Conservation (phyloP, 2,797 vertebrate species). For the Chaetodon trifasciatus region DNA sequence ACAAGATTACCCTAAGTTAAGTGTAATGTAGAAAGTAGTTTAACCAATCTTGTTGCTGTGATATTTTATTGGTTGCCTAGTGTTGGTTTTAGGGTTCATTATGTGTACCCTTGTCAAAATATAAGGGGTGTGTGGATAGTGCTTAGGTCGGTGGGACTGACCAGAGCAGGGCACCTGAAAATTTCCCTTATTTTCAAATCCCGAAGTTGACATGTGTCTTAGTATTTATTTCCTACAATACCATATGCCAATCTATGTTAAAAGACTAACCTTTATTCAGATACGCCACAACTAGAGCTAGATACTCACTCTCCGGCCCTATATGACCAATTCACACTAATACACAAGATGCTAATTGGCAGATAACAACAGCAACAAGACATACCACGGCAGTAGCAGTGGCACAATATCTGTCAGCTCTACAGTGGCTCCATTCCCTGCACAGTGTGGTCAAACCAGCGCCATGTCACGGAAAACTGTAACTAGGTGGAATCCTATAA, state of each 20-base stretch:
- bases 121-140: no score
- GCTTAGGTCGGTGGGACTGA: no score
- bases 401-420: background rate
- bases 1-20: constrained; percentile 8
- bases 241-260: no score
- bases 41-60: no score
- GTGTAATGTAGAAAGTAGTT: background rate
- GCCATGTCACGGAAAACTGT: constrained; percentile 11
- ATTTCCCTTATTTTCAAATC: no score
- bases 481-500: constrained; percentile 34
- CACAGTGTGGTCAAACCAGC: constrained; percentile 6
- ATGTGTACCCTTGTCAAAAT: no score
- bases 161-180: no score
- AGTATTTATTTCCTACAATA: background rate
- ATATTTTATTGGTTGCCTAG: no score
- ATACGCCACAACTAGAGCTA: background rate
- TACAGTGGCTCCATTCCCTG: background rate
- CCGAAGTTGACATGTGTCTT: no score
- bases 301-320: background rate
- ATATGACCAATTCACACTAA: background rate
- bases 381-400: background rate
- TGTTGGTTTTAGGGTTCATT: no score
- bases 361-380: background rate
- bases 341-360: constrained; percentile 16
- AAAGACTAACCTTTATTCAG: background rate